Evolutionary conservation across 2,797 vertebrate genomes (phyloP).

Genomic region (Platalea minor): DNA sequence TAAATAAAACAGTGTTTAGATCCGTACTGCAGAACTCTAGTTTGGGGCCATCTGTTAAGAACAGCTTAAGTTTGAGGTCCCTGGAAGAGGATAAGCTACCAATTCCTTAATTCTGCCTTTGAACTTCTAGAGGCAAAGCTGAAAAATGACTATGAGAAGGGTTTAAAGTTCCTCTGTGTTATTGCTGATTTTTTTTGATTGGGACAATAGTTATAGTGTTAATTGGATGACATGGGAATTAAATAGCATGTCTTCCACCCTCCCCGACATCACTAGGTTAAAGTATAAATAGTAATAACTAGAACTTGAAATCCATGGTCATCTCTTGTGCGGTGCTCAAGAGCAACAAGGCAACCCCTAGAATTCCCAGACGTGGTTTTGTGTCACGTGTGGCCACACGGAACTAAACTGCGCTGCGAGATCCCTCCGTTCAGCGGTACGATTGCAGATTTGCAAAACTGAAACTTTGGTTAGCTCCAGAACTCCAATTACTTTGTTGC

Average conservation of each 20-base stretch:
- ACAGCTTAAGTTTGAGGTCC: too few species aligned
- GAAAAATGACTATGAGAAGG: not conserved
- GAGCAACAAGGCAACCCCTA: not conserved
- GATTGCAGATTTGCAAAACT: accelerated
- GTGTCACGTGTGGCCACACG: accelerated
- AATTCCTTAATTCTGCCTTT: not conserved
- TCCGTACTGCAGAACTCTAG: not conserved
- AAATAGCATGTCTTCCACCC: not conserved
- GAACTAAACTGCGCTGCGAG: not conserved
- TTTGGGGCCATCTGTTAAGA: not conserved
- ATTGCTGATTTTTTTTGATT: not conserved
- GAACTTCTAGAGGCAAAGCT: not conserved
- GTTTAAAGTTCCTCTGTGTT: not conserved
- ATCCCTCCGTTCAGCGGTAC: not conserved
- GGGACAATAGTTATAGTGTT: not conserved
- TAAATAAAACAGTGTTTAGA: not conserved
- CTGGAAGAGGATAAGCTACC: not conserved
- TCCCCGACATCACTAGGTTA: too few species aligned
- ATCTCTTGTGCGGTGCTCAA: accelerated
- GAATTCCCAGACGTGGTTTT: not conserved
- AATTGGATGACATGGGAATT: not conserved
- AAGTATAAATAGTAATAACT: not conserved
- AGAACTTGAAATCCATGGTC: not conserved
- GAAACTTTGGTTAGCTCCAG: not conserved
- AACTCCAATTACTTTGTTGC: not conserved